Percentiles rank a stretch among this genome's conserved stretches.
Conservation (phyloP, 2,797 vertebrate genomes). For the Glyptemys insculpta region DNA sequence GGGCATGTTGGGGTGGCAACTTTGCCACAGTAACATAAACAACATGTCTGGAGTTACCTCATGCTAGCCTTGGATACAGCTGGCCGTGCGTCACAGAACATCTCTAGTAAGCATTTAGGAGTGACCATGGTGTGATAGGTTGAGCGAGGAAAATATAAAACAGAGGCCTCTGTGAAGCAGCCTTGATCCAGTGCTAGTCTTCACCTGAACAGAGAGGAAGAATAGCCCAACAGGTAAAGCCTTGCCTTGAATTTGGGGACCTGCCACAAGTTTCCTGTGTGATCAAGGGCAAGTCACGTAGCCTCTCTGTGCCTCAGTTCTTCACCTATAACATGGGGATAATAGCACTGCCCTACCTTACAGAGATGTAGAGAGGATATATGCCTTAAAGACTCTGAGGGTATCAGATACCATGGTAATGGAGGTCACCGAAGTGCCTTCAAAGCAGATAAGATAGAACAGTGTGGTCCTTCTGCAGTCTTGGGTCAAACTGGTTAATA, state of each 20-base stretch:
- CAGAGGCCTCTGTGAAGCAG: accelerated
- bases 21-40: not conserved
- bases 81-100: not conserved
- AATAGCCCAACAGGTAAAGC: no score
- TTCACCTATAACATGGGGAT: conserved; percentile 4
- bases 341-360: not conserved
- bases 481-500: not conserved
- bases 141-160: not conserved
- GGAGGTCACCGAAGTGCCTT: not conserved
- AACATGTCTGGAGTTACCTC: not conserved
- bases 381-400: not conserved
- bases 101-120: not conserved
- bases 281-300: not conserved
- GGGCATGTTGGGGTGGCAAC: no score
- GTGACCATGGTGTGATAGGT: not conserved
- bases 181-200: not conserved
- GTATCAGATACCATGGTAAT: not conserved
- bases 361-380: not conserved
- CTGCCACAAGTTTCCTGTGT: no score
- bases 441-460: not conserved
- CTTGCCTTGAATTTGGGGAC: no score
- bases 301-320: not conserved
- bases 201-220: not conserved
- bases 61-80: not conserved
- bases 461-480: not conserved